A percentile compares a stretch with the other conserved stretches of the same genome.
These are phyloP conservation scores for Epinotia brunnichana DNA, from an alignment of 2,888 invertebrate species.

Conservation along the genomic window DNA sequence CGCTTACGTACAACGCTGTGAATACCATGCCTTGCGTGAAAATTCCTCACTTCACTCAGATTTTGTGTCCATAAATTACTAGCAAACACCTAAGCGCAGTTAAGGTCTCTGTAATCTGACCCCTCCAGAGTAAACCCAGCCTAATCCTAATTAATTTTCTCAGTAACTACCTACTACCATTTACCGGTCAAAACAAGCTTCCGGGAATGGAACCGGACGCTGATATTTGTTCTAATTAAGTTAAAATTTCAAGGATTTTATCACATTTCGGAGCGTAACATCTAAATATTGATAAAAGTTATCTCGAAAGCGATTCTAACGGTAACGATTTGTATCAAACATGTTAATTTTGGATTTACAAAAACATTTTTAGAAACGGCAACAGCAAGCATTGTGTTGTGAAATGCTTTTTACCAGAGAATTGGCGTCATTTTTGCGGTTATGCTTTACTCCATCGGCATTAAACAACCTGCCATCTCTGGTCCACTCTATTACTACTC, in stretches of 20 bases:
- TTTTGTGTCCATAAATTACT: constrained; percentile 10
- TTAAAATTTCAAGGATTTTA: neutral
- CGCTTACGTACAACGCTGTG: neutral
- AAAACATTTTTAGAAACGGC: neutral
- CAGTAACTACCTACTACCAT: neutral
- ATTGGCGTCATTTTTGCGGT: no score
- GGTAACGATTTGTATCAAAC: no score
- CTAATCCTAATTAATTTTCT: constrained; percentile 27
- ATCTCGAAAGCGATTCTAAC: no score
- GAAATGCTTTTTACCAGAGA: neutral
- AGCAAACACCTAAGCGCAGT: neutral
- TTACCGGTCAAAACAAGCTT: constrained; percentile 11
- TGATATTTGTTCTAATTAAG: neutral
- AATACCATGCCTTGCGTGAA: neutral
- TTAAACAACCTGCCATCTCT: no score
- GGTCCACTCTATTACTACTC: neutral
- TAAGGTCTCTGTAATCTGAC: constrained; percentile 14
- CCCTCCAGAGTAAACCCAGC: constrained; percentile 7
- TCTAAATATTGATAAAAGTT: neutral
- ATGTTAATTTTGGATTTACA: no score
- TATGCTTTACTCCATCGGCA: no score
- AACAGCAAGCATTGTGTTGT: no score
- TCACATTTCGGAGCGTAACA: neutral
- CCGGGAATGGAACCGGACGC: neutral
- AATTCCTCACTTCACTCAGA: neutral